Evolutionary conservation across 2,113 vertebrate species (phyloP), one percentile per base, ranked within the genome.

Genomic region (Aix galericulata): DNA sequence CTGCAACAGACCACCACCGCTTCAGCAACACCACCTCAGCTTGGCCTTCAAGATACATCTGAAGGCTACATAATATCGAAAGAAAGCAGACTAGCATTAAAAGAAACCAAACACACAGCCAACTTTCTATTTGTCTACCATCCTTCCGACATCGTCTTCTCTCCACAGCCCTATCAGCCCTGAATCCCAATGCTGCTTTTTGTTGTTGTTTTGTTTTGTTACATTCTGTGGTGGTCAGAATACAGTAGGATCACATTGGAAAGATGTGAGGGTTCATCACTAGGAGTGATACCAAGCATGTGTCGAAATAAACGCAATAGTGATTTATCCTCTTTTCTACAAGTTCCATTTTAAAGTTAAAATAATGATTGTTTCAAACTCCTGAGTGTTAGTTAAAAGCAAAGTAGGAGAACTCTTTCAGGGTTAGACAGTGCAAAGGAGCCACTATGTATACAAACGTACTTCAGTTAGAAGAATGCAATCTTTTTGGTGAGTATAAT

Each of bases 201-300:
- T 48, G 17, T 48, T 48, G 46, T 48, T 48, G 46, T 46, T 72
- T 46, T 72, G 11, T 22, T 69, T 59, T 63, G 17, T 56, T 71
- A 36, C 6, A 59, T 5, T 36, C 17, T 72, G 0, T 21, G 8
- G 21, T 60, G 4, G 29, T 36, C 44, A 66, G 21, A 38, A 8
- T 27, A 84, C 15, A 85, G 25, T 53, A 86, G 44, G 27, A 78
- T 40, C 23, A 74, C 53, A 31, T 1, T 18, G 15, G 14, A 56
- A 82, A 52, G 21, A 48, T 3, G 8, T 11, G 23, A 63, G 13
- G 21, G 18, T 29, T 55, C 1, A 0, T 38, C 2, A 4, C 23
- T 17, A 26, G 38, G 40, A 44, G 20, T 21, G 14, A 11, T 59
- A 25, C 36, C 36, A 68, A 13, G 16, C 13, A 31, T 31, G 4